These are phyloP conservation scores for Toxonevra muliebris DNA, from an alignment of 2,888 invertebrate genomes.

Conservation along the genomic window DNA sequence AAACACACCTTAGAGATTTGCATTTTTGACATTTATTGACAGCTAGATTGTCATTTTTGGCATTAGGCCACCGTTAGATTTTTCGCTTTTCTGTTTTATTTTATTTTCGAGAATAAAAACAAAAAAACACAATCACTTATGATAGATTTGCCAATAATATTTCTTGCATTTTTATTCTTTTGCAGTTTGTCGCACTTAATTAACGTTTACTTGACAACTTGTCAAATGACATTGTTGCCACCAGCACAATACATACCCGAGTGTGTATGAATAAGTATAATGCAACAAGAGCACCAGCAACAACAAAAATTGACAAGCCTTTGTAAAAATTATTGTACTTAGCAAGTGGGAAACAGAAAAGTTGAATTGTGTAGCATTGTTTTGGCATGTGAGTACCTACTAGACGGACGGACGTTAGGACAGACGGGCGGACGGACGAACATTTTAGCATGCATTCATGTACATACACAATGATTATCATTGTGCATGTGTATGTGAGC, in stretches of 20 bases:
- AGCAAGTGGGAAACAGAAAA: conserved; percentile 4
- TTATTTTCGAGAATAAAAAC: too few species aligned
- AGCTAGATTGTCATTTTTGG: conserved; percentile 2
- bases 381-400: background rate
- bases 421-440: too few species aligned
- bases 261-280: background rate
- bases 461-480: conserved; percentile 18
- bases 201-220: conserved; percentile 43
- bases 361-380: conserved; percentile 5
- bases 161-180: background rate
- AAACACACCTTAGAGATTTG: background rate
- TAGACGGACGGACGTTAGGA: too few species aligned
- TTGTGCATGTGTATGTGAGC: conserved; percentile 13
- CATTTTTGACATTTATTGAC: conserved; percentile 8
- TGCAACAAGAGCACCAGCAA: conserved; percentile 1
- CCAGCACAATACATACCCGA: background rate
- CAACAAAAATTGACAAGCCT: conserved; percentile 13
- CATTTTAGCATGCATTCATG: too few species aligned
- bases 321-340: conserved; percentile 1
- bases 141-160: conserved; percentile 44
- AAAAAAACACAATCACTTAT: conserved; percentile 44
- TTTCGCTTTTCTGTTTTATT: too few species aligned
- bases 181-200: conserved; percentile 39
- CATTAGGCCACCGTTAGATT: conserved; percentile 27
- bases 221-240: conserved; percentile 25